Conservation (phyloP, 1,140 invertebrate genomes). For the Uloborus diversus region DNA sequence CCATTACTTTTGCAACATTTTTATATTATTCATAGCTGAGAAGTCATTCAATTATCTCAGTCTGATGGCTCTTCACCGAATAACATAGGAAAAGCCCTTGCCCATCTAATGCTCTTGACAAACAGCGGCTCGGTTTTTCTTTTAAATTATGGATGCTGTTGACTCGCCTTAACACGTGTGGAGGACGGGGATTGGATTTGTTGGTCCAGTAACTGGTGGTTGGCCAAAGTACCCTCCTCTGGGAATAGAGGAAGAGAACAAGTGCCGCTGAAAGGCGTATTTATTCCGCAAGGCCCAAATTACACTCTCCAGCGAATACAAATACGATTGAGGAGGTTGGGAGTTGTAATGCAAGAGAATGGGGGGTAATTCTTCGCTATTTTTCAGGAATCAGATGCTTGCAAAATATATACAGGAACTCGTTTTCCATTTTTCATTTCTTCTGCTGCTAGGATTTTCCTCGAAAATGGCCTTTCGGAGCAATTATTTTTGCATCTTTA, state of each 20-base stretch:
- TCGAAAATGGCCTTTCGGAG: no score
- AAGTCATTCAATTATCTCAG: conserved; percentile 49
- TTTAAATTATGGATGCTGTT: conserved; percentile 46
- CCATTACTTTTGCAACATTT: conserved; percentile 52
- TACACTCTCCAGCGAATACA: no score
- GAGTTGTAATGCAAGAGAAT: no score
- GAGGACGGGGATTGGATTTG: conserved; percentile 16
- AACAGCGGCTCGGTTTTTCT: conserved; percentile 40
- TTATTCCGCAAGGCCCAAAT: conserved; percentile 4
- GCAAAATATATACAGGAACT: no score
- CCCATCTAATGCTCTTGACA: conserved; percentile 45
- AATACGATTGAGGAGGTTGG: no score
- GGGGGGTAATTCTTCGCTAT: no score
- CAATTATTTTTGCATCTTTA: no score
- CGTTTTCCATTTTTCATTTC: no score
- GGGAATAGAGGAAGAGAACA: neutral
- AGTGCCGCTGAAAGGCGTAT: conserved; percentile 2
- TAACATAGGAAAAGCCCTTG: neutral
- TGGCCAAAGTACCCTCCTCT: conserved; percentile 26
- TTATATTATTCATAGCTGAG: conserved; percentile 42
- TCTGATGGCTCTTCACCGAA: conserved; percentile 24
- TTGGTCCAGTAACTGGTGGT: conserved; percentile 42
- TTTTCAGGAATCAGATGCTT: no score
- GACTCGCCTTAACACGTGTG: conserved; percentile 46
- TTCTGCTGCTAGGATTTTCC: no score